Conservation (phyloP, 2,113 vertebrate species). For the Equus przewalskii region DNA sequence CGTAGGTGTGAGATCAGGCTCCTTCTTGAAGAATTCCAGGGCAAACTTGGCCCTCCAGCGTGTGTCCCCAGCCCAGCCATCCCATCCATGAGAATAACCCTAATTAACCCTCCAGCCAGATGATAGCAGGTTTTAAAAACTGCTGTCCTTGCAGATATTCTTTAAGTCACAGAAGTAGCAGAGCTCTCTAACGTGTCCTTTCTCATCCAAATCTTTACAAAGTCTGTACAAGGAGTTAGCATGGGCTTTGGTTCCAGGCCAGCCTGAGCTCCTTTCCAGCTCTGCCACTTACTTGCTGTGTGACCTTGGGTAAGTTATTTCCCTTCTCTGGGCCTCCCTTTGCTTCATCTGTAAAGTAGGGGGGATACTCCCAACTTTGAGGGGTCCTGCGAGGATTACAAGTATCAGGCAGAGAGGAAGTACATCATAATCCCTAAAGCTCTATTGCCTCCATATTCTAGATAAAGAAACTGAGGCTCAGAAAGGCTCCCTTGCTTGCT, state of each 20-base stretch:
- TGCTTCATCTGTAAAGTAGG: constrained; percentile 2
- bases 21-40: background rate
- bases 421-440: background rate
- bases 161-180: background rate
- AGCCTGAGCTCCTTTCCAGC: background rate
- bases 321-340: background rate
- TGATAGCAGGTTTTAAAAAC: background rate
- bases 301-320: background rate
- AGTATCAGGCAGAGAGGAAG: background rate
- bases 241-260: background rate
- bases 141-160: background rate
- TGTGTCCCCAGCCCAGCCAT: background rate
- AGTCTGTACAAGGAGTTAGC: background rate
- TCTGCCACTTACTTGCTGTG: background rate
- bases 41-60: background rate
- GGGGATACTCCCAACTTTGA: background rate
- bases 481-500: background rate
- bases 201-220: background rate
- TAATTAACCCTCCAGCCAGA: background rate
- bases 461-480: constrained; percentile 31
- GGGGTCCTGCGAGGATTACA: background rate
- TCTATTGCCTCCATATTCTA: background rate
- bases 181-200: background rate
- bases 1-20: background rate
- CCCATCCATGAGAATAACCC: background rate